phyloP scores from a whole-genome alignment of 2,113 vertebrate species.

The Ophthalmolycus amberensis region DNA sequence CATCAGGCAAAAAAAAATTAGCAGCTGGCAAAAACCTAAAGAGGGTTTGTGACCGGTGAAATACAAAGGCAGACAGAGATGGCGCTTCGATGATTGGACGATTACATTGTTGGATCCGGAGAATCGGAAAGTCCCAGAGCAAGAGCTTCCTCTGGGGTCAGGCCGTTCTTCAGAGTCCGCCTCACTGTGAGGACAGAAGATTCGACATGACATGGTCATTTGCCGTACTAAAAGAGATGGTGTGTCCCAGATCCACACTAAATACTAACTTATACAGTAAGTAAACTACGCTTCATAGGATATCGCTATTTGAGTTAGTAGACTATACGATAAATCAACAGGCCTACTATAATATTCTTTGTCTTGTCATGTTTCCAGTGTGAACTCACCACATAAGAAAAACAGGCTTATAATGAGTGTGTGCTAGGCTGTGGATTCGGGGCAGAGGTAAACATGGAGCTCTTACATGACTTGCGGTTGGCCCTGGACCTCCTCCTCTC shows the following conservation, averaged over 20 bases:
- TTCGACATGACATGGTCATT: neutral
- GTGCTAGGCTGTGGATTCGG: neutral
- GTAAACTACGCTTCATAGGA: no score
- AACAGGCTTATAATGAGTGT: neutral
- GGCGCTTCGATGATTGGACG: neutral
- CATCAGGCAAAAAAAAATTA: slow-evolving; percentile 41
- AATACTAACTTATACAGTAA: neutral
- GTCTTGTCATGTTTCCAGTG: neutral
- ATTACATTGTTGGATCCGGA: slow-evolving; percentile 87
- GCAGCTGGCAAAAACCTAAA: slow-evolving; percentile 46
- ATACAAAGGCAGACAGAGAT: slow-evolving; percentile 24
- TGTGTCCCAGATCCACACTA: neutral
- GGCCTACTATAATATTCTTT: neutral
- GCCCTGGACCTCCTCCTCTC: slow-evolving; percentile 95
- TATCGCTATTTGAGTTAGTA: neutral
- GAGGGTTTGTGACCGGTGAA: slow-evolving; percentile 36
- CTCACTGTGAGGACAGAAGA: slow-evolving; percentile 83
- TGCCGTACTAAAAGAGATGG: neutral
- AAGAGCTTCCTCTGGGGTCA: slow-evolving; percentile 93
- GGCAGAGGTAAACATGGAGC: neutral
- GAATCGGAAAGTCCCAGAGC: slow-evolving; percentile 90
- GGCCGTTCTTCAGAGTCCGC: slow-evolving; percentile 93
- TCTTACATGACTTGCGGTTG: slow-evolving; percentile 94
- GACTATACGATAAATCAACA: neutral
- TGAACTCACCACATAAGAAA: neutral